Base-by-base conservation (phyloP, 2,797 vertebrate species). In the Schizothorax lantsangensis region DNA sequence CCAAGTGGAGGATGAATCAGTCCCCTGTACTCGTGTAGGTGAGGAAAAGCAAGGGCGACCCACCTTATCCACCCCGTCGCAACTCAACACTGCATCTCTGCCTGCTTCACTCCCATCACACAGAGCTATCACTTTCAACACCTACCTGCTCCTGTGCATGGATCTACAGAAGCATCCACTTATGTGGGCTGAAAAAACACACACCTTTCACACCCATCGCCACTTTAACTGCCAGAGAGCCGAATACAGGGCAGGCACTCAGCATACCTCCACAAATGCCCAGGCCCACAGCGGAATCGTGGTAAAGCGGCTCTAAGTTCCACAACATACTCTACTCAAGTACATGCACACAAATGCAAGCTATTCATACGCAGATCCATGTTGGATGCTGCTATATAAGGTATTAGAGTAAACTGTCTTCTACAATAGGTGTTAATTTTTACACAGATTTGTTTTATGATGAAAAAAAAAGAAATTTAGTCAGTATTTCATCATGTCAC, bases 141-240 rank as follows among this genome's bases (percentile, higher is more conserved):
- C 93, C 95, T 95, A 96, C 95, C 94, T 91, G 88, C 91, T 94
- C 93, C 91, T 87, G 88, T 87, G 92, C 93, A 92, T 92, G 90
- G 90, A 94, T 94, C 93, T 94, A 93, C 94, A 94, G 94, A 95
- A 95, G 91, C 90, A 95, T 92, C 95, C 93, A 95, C 95, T 95
- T 95, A 93, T 93, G 95, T 93, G 93, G 92, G 93, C 95, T 93
- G 93, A 94, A 94, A 95, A 95, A 95, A 93, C 93, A 92, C 92
- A 95, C 92, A 95, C 94, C 94, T 95, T 95, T 94, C 93, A 94
- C 93, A 95, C 93, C 90, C 88, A 93, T 93, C 91, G 88, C 89
- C 90, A 94, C 91, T 93, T 93, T 92, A 92, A 92, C 92, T 91
- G 93, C 92, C 91, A 88, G 93, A 94, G 94, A 93, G 92, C 90